Evolutionary conservation across 1,140 invertebrate species (phyloP).

Genomic region (Globodera ellingtonae): DNA sequence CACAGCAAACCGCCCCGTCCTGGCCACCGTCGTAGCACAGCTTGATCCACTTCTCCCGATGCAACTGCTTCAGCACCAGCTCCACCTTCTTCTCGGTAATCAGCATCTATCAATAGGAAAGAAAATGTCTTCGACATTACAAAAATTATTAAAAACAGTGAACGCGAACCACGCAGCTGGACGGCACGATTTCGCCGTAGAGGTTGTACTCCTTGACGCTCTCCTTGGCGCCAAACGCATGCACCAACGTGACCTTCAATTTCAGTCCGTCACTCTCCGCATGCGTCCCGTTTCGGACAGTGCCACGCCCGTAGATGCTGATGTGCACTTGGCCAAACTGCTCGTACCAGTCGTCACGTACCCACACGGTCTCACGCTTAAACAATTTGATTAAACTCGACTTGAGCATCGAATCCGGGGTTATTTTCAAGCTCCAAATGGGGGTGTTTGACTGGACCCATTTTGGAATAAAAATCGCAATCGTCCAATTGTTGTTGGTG

Average conservation of each 20-base stretch:
- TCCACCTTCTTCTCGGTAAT: conserved; percentile 90
- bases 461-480: not conserved
- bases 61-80: conserved; percentile 84
- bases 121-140: too few species aligned
- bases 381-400: not conserved
- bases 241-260: conserved; percentile 77
- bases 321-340: conserved; percentile 35
- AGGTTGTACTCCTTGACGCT: conserved; percentile 82
- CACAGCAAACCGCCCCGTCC: not conserved
- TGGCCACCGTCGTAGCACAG: conserved; percentile 26
- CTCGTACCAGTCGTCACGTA: conserved; percentile 49
- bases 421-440: not conserved
- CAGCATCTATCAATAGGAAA: conserved; percentile 3
- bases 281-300: conserved; percentile 76
- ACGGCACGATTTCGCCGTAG: conserved; percentile 74
- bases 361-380: conserved; percentile 23
- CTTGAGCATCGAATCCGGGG: not conserved
- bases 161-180: conserved; percentile 73
- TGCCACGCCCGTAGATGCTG: conserved; percentile 68
- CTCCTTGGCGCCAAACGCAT: conserved; percentile 76
- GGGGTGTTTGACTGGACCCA: not conserved
- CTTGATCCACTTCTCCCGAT: conserved; percentile 77
- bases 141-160: not conserved
- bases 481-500: not conserved
- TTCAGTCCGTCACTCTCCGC: conserved; percentile 83